Conservation (phyloP, 1,140 invertebrate species). For the Scaptomyza graminum region DNA sequence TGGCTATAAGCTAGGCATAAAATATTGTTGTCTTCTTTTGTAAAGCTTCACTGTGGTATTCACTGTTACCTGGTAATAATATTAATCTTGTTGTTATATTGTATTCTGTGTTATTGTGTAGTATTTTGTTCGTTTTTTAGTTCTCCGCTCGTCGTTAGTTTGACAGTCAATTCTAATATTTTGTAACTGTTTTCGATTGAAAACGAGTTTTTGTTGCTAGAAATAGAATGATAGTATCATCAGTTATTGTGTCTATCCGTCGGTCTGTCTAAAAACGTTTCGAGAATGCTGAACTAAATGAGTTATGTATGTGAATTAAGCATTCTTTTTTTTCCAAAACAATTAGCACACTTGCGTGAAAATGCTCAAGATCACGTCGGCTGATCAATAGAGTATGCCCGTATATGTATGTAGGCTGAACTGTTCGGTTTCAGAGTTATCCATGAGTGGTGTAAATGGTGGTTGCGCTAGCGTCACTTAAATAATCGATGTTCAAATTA, state of each 20-base stretch:
- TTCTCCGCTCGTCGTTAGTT: conserved; percentile 10
- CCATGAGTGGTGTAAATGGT: conserved; percentile 20
- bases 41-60: conserved; percentile 35
- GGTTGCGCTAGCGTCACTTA: conserved; percentile 19
- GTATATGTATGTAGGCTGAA: background rate
- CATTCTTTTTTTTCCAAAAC: conserved; percentile 43
- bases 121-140: conserved; percentile 34
- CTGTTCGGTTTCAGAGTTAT: background rate
- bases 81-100: conserved; percentile 52
- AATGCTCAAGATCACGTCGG: conserved; percentile 56
- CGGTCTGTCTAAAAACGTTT: conserved; percentile 10
- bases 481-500: conserved; percentile 63
- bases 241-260: background rate
- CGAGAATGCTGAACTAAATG: conserved; percentile 11
- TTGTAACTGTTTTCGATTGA: conserved; percentile 66
- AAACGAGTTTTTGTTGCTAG: conserved; percentile 61
- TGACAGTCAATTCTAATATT: conserved; percentile 59
- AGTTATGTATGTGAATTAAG: conserved; percentile 15
- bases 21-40: background rate
- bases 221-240: conserved; percentile 33
- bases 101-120: conserved; percentile 50
- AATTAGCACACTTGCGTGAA: conserved; percentile 69
- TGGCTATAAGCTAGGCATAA: too few relatives aligned
- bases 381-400: conserved; percentile 38
- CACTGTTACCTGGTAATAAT: conserved; percentile 35